Evolutionary conservation across 1,140 invertebrate species (phyloP).

Genomic region (Centruroides sculpturatus): DNA sequence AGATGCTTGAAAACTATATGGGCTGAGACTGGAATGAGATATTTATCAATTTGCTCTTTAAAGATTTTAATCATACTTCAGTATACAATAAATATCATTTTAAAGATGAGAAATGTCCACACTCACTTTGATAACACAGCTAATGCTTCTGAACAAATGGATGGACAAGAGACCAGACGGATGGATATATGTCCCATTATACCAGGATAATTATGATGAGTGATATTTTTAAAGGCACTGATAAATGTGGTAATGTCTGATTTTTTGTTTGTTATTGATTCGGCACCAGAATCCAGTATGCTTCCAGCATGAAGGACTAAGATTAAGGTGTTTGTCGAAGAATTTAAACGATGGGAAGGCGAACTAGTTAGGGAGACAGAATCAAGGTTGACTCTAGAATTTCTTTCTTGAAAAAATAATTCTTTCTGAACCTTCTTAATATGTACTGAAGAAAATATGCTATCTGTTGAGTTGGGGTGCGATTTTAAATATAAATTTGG

Average conservation of each 20-base stretch:
- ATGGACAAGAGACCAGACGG: slow-evolving; percentile 81
- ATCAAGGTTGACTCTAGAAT: slow-evolving; percentile 25
- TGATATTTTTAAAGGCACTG: slow-evolving; percentile 85
- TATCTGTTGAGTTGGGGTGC: slow-evolving; percentile 39
- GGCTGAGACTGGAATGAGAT: slow-evolving; percentile 62
- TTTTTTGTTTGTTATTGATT: slow-evolving; percentile 71
- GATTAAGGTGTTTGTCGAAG: slow-evolving; percentile 70
- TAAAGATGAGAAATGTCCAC: too few relatives aligned
- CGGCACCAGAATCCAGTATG: slow-evolving; percentile 72
- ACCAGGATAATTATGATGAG: slow-evolving; percentile 86
- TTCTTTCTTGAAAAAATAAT: slow-evolving; percentile 16
- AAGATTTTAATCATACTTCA: too few relatives aligned
- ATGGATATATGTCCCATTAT: slow-evolving; percentile 79
- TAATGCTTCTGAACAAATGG: slow-evolving; percentile 81
- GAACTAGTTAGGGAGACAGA: slow-evolving; percentile 53
- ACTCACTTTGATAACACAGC: slow-evolving; percentile 56
- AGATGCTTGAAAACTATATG: slow-evolving; percentile 88
- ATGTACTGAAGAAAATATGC: slow-evolving; percentile 73
- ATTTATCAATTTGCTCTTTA: too few relatives aligned
- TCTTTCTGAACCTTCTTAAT: slow-evolving; percentile 72
- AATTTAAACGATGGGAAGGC: slow-evolving; percentile 38
- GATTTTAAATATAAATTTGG: too few relatives aligned
- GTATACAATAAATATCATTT: too few relatives aligned
- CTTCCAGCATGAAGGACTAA: slow-evolving; percentile 88
- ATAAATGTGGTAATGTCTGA: slow-evolving; percentile 91